Base-by-base conservation (phyloP, 2,113 vertebrate species). In the Marmota flaviventris region DNA sequence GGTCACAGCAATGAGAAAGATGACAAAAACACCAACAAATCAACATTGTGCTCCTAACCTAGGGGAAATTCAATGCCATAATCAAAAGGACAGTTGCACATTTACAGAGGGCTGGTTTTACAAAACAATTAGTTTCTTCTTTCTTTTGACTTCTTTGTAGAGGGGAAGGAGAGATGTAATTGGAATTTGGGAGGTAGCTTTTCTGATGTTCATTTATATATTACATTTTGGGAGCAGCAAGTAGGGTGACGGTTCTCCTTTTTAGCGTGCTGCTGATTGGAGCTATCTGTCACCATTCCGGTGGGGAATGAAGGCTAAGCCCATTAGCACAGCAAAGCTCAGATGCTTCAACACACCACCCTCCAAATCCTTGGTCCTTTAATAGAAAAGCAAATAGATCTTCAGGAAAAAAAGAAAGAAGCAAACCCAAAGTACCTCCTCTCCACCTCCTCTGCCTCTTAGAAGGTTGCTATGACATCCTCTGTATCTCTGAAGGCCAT, bases 381-480 rank as follows among this genome's bases (percentile, higher is more conserved):
- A 63, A 87, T 4, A 90, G 45, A 67, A 25, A 72, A 90, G 48
- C 8, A 75, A 65, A 58, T 3, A 51, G n/a, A 32, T 45, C 85
- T 72, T 5, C 8, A 56, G 69, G 34, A 32, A 13, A n/a, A n/a
- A 82, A 92, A 89, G 13, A 27, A 82, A 89, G 25, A 67, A 2
- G 3, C 76, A 58, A 93, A 53, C 5, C 10, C 12, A 82, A 84
- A 45, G 1, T 42, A 39, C 10, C 56, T 67, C 24, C 34, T 63
- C 8, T 77, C 25, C 6, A 2, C 12, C 72, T 76, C 29, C 24
- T 42, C 42, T 8, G 3, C 73, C 51, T 72, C 65, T 22, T 5
- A 12, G 56, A 42, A 76, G 27, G 22, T n/a, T 27, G 63, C 8
- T 0, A 11, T 24, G 29, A n/a, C 0, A 1, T 67, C 51, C 51